Conservation (phyloP, 2,113 vertebrate species). For the Lepisosteus oculatus region DNA sequence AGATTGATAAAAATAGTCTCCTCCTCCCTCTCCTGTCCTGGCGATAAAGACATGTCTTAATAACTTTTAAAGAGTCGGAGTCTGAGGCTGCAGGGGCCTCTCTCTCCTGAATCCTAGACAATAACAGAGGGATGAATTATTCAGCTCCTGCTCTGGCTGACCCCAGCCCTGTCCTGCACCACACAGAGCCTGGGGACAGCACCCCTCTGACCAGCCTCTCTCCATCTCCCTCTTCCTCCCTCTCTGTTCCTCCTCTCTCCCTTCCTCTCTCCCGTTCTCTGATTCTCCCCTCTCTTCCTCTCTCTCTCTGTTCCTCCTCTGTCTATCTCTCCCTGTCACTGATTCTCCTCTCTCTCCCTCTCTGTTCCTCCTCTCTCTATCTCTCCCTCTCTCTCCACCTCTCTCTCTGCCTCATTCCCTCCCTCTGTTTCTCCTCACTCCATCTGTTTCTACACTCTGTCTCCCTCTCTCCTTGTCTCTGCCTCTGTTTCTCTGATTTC, state of each 20-base stretch:
- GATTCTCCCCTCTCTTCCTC: background rate
- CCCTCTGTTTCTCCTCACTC: no score
- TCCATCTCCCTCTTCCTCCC: background rate
- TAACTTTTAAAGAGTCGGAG: constrained; percentile 27
- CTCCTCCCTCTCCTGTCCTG: constrained; percentile 6
- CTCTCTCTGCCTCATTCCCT: no score
- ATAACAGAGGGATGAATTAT: constrained; percentile 20
- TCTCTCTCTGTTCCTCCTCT: background rate
- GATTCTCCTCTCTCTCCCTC: no score
- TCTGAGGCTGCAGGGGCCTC: constrained; percentile 11
- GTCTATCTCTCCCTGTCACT: no score
- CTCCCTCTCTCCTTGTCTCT: no score
- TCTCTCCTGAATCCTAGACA: constrained; percentile 8
- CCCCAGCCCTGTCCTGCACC: no score
- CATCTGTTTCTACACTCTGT: no score
- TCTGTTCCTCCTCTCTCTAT: no score
- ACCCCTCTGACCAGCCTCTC: background rate
- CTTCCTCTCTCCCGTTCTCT: background rate
- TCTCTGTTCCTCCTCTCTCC: background rate
- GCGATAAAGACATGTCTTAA: constrained; percentile 27
- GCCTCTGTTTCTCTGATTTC: no score
- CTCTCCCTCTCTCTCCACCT: no score
- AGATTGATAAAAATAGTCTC: no score
- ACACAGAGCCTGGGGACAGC: background rate
- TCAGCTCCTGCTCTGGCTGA: constrained; percentile 4